phyloP scores from a whole-genome alignment of 2,888 invertebrate genomes.

The Temnothorax ravouxi region DNA sequence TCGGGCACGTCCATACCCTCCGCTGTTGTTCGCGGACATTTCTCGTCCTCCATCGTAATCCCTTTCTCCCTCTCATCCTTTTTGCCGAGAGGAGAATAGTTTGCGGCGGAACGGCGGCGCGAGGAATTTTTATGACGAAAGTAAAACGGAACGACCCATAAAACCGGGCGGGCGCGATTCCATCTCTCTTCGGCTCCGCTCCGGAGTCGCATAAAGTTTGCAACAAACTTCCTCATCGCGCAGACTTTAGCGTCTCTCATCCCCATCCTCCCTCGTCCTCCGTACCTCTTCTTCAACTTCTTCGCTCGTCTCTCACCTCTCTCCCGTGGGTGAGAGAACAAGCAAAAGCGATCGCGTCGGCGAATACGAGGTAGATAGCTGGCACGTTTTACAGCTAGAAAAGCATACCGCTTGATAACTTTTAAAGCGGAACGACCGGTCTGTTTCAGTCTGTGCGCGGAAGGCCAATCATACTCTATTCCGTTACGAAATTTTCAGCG shows the following conservation, averaged over 20 bases:
- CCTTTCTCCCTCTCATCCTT: not conserved
- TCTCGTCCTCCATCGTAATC: not conserved
- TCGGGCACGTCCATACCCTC: not conserved
- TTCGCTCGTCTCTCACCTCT: constrained; percentile 31
- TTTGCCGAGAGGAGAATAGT: constrained; percentile 51
- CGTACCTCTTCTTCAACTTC: constrained; percentile 1
- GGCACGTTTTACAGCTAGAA: constrained; percentile 59
- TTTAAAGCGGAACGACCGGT: constrained; percentile 58
- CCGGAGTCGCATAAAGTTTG: constrained; percentile 74
- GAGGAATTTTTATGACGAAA: constrained; percentile 80
- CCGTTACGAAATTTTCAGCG: constrained; percentile 34
- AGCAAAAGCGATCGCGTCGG: constrained; percentile 52
- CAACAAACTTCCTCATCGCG: constrained; percentile 76
- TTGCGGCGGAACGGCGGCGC: constrained; percentile 62
- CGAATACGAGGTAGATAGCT: constrained; percentile 55
- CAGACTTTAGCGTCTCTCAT: constrained; percentile 61
- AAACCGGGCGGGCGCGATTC: constrained; percentile 69
- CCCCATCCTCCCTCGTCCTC: not conserved
- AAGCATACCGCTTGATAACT: constrained; percentile 58
- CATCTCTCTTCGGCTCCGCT: constrained; percentile 67
- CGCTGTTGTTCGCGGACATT: constrained; percentile 8
- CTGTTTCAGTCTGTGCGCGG: constrained; percentile 14
- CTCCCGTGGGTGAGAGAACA: constrained; percentile 36
- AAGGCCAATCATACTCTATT: constrained; percentile 3
- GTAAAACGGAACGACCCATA: constrained; percentile 81